Percentiles rank a stretch among this genome's conserved stretches.
phyloP scores from a whole-genome alignment of 2,113 vertebrate genomes.

The Pteropus alecto region DNA sequence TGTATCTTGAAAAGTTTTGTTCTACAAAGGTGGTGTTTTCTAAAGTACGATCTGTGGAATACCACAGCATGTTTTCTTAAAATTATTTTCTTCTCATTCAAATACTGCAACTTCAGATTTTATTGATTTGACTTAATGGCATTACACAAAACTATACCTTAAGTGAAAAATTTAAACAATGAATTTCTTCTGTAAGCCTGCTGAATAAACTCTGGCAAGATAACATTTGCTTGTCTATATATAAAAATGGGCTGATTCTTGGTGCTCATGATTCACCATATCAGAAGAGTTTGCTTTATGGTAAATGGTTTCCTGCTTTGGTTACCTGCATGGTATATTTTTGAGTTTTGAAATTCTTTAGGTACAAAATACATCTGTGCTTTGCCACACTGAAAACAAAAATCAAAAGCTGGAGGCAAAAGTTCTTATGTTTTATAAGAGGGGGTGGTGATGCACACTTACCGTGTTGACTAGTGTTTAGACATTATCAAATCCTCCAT shows the following conservation, averaged over 20 bases:
- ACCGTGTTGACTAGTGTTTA: not conserved
- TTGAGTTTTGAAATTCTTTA: constrained; percentile 55
- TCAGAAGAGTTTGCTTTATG: not conserved
- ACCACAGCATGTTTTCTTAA: not conserved
- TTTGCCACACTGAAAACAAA: constrained; percentile 45
- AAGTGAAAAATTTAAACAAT: constrained; percentile 1
- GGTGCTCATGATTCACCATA: not conserved
- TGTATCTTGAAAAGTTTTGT: not conserved
- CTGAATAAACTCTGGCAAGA: not conserved
- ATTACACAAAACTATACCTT: not conserved
- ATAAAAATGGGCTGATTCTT: not conserved
- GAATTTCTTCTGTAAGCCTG: not conserved
- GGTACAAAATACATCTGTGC: constrained; percentile 27
- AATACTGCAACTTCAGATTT: not conserved
- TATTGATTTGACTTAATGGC: not conserved
- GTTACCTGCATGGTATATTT: constrained; percentile 4
- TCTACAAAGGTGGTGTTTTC: not conserved
- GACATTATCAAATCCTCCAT: not conserved
- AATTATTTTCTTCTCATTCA: not conserved
- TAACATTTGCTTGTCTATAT: not conserved
- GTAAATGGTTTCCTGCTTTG: constrained; percentile 43
- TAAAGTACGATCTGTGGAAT: not conserved
- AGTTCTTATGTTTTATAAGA: not conserved
- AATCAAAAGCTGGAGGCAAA: not conserved
- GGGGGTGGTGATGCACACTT: not conserved